Conservation (phyloP, 2,888 invertebrate genomes). For the Cacoxenus indagator region DNA sequence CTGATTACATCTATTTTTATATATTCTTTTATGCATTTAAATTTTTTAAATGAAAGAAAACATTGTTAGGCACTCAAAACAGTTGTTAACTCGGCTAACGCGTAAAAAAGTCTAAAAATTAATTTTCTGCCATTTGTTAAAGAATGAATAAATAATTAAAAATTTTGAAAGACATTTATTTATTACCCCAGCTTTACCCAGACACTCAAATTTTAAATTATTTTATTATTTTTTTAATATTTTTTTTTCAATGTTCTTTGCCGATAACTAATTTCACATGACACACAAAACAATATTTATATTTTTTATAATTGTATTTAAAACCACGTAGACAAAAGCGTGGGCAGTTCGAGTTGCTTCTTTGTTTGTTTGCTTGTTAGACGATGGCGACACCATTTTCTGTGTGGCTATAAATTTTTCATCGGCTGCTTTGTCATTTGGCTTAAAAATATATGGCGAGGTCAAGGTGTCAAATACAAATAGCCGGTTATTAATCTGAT, state of each 20-base stretch:
- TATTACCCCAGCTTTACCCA: not conserved
- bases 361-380: not conserved
- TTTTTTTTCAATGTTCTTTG: not conserved
- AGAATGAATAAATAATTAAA: too few relatives aligned
- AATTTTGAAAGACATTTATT: not conserved
- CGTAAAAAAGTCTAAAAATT: too few relatives aligned
- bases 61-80: too few relatives aligned
- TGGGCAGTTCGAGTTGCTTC: not conserved
- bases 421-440: not conserved
- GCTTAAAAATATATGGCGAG: not conserved
- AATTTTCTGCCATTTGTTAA: too few relatives aligned
- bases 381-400: not conserved
- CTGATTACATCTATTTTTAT: too few relatives aligned
- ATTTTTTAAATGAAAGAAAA: too few relatives aligned
- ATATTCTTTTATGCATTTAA: too few relatives aligned
- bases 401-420: not conserved
- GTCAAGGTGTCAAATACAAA: slow-evolving; percentile 1
- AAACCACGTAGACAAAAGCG: not conserved
- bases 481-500: too few relatives aligned
- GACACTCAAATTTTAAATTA: not conserved
- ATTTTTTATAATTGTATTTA: slow-evolving; percentile 17
- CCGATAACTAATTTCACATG: not conserved
- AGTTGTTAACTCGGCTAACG: too few relatives aligned
- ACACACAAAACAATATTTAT: slow-evolving; percentile 33
- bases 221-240: not conserved